phyloP scores from a whole-genome alignment of 1,140 invertebrate genomes.

The Temnothorax curvispinosus region DNA sequence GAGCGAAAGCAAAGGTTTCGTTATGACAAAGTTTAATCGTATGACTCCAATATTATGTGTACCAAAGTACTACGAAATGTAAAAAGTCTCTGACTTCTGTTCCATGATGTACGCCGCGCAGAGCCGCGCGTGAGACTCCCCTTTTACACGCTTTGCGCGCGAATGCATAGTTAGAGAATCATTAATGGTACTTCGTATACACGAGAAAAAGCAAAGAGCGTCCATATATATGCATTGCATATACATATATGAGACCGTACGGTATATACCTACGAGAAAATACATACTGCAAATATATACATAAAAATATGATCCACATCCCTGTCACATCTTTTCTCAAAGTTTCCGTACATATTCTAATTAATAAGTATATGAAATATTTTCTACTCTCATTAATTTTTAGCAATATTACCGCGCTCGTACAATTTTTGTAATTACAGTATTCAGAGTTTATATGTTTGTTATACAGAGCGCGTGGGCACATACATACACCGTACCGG shows the following conservation, averaged over 20 bases:
- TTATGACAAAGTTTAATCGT: slow-evolving; percentile 23
- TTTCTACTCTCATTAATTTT: slow-evolving; percentile 1
- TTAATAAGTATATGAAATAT: slow-evolving; percentile 7
- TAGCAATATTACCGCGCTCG: not conserved
- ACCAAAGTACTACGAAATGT: slow-evolving; percentile 5
- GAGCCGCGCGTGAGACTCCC: not conserved
- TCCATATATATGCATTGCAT: not conserved
- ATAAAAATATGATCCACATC: not conserved
- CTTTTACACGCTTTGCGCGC: slow-evolving; percentile 8
- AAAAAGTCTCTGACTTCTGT: not conserved
- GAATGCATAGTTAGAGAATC: slow-evolving; percentile 19
- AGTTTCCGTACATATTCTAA: not conserved
- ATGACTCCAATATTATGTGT: slow-evolving; percentile 35
- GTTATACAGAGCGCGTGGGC: not conserved
- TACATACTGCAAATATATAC: not conserved
- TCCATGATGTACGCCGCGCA: not conserved
- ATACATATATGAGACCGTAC: not conserved
- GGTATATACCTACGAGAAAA: not conserved
- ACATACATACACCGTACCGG: not conserved
- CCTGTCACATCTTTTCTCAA: slow-evolving; percentile 10
- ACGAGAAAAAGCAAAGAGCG: slow-evolving; percentile 18
- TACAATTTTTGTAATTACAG: not conserved
- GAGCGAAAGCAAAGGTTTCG: not conserved
- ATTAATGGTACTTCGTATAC: not conserved
- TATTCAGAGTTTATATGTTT: not conserved